Base-by-base conservation (phyloP, 1,140 invertebrate species). In the Brachionus asplanchnoidis region DNA sequence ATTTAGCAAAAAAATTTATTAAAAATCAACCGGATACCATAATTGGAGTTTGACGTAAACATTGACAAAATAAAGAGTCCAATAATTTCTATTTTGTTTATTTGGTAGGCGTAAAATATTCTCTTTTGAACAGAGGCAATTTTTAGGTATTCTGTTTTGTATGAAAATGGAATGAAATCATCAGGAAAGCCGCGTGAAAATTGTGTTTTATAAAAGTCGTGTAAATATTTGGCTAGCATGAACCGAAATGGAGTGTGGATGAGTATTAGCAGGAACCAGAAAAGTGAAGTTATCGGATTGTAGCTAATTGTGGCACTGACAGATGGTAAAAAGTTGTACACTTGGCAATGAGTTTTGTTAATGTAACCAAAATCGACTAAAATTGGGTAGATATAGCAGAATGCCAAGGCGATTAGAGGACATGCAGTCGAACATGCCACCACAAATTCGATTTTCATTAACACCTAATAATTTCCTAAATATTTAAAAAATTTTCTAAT, bases 271-370 rank as follows among this genome's bases (percentile, higher is more conserved):
- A 80, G 26, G 40, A 80, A 65, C 77, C 77, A 80, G 20, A 80
- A 80, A 23, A 40, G 20, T 60, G 50, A 60, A 17, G 77, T 80
- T 3, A 60, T 1, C 3, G 77, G 77, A 17, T 26, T 80, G 77
- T 80, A 80, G 28, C 50, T 32, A 17, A 80, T 80, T 12, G 77
- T 50, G n/a, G 77, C 77, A 80, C 77, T 80, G 50, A 80, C 77
- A 23, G 77, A 80, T 14, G 77, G 77, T n/a, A 80, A 56, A 80
- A 80, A 80, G 53, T 80, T 80, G 17, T 65, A 53, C 17, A 42
- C 40, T 36, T 73, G 14, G 20, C 77, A 80, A 65, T 80, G 77
- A 32, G 77, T 80, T 53, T 65, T 56, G 17, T 44, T 80, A 7
- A 65, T 65, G 12, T 56, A 28, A 3, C n/a, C 40, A 65, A 80